phyloP scores from a whole-genome alignment of 2,113 vertebrate genomes.

The Polypterus senegalus region DNA sequence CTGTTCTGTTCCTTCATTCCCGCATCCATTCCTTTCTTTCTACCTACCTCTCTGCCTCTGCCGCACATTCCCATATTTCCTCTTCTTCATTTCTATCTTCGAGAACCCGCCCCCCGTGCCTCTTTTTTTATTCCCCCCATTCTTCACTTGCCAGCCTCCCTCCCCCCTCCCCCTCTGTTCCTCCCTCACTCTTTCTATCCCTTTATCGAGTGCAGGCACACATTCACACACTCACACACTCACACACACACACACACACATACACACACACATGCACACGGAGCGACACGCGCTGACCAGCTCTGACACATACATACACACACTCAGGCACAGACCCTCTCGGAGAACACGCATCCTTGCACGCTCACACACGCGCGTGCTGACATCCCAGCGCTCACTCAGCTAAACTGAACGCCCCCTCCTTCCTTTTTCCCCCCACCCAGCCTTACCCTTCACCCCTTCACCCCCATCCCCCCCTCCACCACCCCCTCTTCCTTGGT shows the following conservation, averaged over 20 bases:
- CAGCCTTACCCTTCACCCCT: background rate
- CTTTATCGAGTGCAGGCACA: background rate
- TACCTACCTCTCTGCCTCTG: constrained; percentile 1
- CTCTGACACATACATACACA: background rate
- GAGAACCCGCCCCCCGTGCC: background rate
- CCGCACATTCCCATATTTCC: background rate
- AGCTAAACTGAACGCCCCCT: background rate
- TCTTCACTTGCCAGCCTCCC: background rate
- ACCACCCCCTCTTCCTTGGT: background rate
- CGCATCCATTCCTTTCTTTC: background rate
- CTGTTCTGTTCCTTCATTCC: background rate
- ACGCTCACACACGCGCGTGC: background rate
- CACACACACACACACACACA: background rate
- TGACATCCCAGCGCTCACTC: background rate
- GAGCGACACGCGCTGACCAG: background rate
- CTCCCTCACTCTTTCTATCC: background rate
- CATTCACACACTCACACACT: background rate
- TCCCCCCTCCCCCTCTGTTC: background rate
- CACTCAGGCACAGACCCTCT: background rate
- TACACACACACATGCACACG: background rate
- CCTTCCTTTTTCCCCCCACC: background rate
- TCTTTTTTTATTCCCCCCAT: background rate
- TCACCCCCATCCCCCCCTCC: background rate
- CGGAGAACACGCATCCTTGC: background rate
- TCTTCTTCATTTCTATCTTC: background rate